Base-by-base conservation (phyloP, 2,797 vertebrate species). In the Neosilurus hyrtlii region DNA sequence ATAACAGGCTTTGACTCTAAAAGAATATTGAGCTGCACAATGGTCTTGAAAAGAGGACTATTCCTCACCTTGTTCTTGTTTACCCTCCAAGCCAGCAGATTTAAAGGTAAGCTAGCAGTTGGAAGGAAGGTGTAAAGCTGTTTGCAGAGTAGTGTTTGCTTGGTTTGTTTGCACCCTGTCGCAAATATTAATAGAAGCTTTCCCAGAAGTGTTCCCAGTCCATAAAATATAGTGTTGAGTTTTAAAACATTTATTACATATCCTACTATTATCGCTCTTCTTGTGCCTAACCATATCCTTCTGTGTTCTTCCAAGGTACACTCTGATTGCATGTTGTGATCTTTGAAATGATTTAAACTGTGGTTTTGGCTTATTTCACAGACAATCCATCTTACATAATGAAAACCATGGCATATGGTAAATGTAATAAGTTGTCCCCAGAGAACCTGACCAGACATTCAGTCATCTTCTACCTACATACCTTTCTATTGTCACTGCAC, bases 21-120 rank as follows among this genome's bases (percentile, higher is more conserved):
- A 86, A 89, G 87, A 74, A 90, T 80, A 87, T 89, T 88, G 90
- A 91, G 82, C 83, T 87, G 83, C 91, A 97, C 83, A 90, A 98
- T 98, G 97, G 92, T 93, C 94, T 91, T 95, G 91, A 96, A 94
- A 93, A 94, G 80, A 82, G 96, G 94, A 96, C 90, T 96, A 82
- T 90, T 95, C 90, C 84, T 97, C 90, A 86, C 94, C 86, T 89
- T 96, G 90, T 92, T 96, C 91, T 93, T 96, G 88, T 93, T 96
- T 92, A 93, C 92, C 86, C 92, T 97, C 75, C 96, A 96, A 91
- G 92, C 94, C 91, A 95, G 93, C 91, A 93, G 90, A 94, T 94
- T 89, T 88, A 95, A 94, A 97, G 97, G 97, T 99, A 95, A 96
- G 73, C 91, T 86, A 56, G 49, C 54, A 65, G 81, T 84, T 62